Percentiles rank a stretch among this genome's conserved stretches.
Conservation (phyloP, 35 echinoderm and acorn worm genomes). For the Apostichopus parvimensis region DNA sequence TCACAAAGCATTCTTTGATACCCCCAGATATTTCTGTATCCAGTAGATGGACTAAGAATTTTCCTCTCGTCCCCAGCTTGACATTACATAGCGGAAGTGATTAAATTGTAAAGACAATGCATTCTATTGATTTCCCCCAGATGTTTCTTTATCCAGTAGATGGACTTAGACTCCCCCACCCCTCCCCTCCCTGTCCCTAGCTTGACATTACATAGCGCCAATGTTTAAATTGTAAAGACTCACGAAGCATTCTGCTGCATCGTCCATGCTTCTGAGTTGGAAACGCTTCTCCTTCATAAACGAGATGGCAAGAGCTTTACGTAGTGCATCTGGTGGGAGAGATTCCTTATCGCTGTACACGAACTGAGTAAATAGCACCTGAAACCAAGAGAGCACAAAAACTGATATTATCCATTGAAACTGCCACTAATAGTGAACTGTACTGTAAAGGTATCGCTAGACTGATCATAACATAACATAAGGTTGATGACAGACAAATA, state of each 20-base stretch:
- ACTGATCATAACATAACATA: no score
- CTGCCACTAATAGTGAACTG: not conserved
- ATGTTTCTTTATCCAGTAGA: no score
- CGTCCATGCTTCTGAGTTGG: slow-evolving; percentile 97
- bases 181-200: no score
- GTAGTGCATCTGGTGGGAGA: slow-evolving; percentile 86
- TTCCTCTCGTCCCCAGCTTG: not conserved
- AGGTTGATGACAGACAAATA: no score
- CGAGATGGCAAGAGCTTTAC: slow-evolving; percentile 81
- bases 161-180: no score
- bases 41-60: no score
- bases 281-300: slow-evolving; percentile 91
- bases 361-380: slow-evolving; percentile 93
- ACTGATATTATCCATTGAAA: not conserved
- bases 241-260: slow-evolving; percentile 99
- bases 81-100: not conserved
- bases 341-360: slow-evolving; percentile 82
- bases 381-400: not conserved
- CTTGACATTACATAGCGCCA: not conserved
- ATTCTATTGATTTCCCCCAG: no score
- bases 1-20: no score
- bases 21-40: no score
- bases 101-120: slow-evolving; percentile 15
- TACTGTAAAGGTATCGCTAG: no score
- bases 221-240: slow-evolving; percentile 33